Conservation (phyloP, 2,888 invertebrate species). For the Mythimna vitellina region DNA sequence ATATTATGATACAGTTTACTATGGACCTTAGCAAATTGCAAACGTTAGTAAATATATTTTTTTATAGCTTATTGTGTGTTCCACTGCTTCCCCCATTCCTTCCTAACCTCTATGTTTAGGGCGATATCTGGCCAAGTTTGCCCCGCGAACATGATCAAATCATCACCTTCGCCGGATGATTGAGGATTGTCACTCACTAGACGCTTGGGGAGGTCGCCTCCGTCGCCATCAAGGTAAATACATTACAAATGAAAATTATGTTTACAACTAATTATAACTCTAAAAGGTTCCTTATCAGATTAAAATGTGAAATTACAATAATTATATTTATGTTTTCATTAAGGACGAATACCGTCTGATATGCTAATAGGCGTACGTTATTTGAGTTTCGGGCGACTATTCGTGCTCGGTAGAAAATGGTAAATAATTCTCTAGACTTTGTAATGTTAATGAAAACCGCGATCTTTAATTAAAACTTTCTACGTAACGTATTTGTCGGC, state of each 20-base stretch:
- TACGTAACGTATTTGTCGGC: conserved; percentile 56
- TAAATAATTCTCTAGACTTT: conserved; percentile 61
- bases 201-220: too few relatives aligned
- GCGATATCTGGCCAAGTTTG: too few relatives aligned
- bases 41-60: not conserved
- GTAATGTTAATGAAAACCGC: conserved; percentile 71
- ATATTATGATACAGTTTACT: conserved; percentile 8
- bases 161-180: too few relatives aligned
- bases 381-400: conserved; percentile 28
- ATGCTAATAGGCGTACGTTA: conserved; percentile 36
- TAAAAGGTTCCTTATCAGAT: conserved; percentile 21
- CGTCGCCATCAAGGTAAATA: not conserved
- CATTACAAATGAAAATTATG: not conserved
- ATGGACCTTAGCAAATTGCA: not conserved
- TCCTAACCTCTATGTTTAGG: too few relatives aligned
- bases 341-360: conserved; percentile 21
- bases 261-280: conserved; percentile 15
- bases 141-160: too few relatives aligned
- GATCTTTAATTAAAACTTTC: conserved; percentile 73
- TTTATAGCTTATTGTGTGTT: too few relatives aligned
- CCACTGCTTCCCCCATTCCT: too few relatives aligned
- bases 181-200: too few relatives aligned
- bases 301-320: conserved; percentile 28
- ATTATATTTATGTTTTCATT: conserved; percentile 46
- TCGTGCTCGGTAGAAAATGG: conserved; percentile 36